Evolutionary conservation across 37 sponge, comb jelly and placozoan genomes (phyloP).

Genomic region (Tethya wilhelma): DNA sequence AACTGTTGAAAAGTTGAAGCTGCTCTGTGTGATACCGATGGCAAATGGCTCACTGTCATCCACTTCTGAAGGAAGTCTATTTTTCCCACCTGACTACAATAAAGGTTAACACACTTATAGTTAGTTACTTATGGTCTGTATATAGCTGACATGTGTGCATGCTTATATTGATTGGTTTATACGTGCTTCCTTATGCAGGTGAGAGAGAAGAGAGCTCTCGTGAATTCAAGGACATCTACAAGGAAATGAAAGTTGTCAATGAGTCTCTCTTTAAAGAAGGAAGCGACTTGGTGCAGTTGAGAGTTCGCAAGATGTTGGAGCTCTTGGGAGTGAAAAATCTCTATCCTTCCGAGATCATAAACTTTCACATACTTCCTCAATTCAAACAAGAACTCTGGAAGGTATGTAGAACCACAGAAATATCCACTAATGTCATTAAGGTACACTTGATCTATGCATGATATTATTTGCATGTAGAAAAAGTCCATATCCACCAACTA

Average conservation of each 20-base stretch:
- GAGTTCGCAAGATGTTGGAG: conserved; percentile 31
- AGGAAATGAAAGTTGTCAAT: conserved; percentile 45
- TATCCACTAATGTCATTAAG: too few relatives aligned
- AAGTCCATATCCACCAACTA: neutral
- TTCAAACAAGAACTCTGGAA: conserved; percentile 23
- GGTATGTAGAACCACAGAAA: conserved; percentile 15
- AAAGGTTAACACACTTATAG: conserved; percentile 8
- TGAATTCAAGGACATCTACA: conserved; percentile 27
- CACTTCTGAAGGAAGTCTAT: conserved; percentile 12
- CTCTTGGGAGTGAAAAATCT: conserved; percentile 61
- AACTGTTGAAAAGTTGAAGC: conserved; percentile 21
- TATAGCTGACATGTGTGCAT: neutral
- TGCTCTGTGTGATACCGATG: conserved; percentile 44
- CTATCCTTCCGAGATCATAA: conserved; percentile 39
- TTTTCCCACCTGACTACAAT: conserved; percentile 47
- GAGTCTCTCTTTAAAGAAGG: conserved; percentile 14
- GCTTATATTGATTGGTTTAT: neutral
- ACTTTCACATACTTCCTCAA: conserved; percentile 61
- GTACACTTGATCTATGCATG: too few relatives aligned
- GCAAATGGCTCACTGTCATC: conserved; percentile 24
- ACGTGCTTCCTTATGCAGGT: neutral
- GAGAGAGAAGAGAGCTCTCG: neutral
- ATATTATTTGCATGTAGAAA: neutral
- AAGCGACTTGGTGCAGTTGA: conserved; percentile 13
- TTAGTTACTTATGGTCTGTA: neutral